Conservation (phyloP, 2,113 vertebrate species). For the Scartelaos histophorus region DNA sequence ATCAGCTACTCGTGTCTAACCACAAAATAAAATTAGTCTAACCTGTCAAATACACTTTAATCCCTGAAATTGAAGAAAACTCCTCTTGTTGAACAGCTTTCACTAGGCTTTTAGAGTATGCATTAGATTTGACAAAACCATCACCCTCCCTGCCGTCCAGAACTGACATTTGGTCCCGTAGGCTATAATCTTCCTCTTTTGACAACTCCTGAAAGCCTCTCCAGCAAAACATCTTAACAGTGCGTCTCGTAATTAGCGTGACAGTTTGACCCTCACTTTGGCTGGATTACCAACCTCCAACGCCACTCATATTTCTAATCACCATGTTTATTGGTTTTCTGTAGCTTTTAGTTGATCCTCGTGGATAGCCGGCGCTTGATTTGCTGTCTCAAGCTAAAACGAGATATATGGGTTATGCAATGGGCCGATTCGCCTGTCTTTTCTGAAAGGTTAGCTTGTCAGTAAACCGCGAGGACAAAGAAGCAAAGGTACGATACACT, state of each 20-base stretch:
- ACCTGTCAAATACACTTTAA: too few species aligned
- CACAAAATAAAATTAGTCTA: too few species aligned
- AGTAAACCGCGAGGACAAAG: slow-evolving; percentile 41
- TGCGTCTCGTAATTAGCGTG: slow-evolving; percentile 42
- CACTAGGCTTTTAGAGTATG: slow-evolving; percentile 47
- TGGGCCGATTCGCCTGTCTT: slow-evolving; percentile 40
- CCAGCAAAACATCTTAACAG: slow-evolving; percentile 25
- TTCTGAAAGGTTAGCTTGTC: slow-evolving; percentile 52
- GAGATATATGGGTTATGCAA: not conserved
- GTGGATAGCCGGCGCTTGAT: slow-evolving; percentile 4
- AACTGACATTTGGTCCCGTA: slow-evolving; percentile 34
- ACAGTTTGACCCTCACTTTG: slow-evolving; percentile 35
- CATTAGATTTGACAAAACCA: slow-evolving; percentile 46
- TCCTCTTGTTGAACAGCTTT: slow-evolving; percentile 23
- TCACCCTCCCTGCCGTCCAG: slow-evolving; percentile 58
- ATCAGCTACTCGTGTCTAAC: too few species aligned
- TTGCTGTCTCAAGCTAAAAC: slow-evolving; percentile 21
- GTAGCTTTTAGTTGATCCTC: slow-evolving; percentile 6
- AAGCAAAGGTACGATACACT: slow-evolving; percentile 53
- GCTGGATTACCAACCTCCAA: slow-evolving; percentile 5
- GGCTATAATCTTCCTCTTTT: slow-evolving; percentile 58
- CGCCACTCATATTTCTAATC: slow-evolving; percentile 19
- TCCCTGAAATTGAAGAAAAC: slow-evolving; percentile 6
- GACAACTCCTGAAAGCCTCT: slow-evolving; percentile 38
- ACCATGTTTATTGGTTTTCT: slow-evolving; percentile 6